Evolutionary conservation across 2,888 invertebrate genomes (phyloP).

Genomic region (Conus canariensis): DNA sequence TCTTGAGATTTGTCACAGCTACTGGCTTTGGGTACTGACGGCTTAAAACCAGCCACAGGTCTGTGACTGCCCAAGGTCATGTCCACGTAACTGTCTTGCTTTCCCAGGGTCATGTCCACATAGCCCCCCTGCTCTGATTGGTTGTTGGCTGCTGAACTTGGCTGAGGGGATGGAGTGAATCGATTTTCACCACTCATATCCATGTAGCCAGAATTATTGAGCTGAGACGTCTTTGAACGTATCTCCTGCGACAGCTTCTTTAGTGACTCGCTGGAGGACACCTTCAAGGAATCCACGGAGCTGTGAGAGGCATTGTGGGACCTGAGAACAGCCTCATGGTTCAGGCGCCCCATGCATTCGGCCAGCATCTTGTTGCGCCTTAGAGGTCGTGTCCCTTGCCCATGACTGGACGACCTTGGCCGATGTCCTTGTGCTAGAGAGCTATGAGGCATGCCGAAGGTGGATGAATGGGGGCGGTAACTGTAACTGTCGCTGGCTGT

Average conservation of each 20-base stretch:
- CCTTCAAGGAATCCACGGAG: constrained; percentile 63
- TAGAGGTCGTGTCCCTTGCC: constrained; percentile 62
- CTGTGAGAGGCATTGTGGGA: constrained; percentile 66
- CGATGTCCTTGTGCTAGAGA: constrained; percentile 55
- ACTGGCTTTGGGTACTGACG: constrained; percentile 11
- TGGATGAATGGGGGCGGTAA: constrained; percentile 68
- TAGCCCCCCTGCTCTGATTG: constrained; percentile 56
- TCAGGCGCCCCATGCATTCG: constrained; percentile 60
- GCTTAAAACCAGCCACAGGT: constrained; percentile 41
- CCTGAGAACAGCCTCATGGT: constrained; percentile 59
- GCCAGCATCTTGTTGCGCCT: constrained; percentile 57
- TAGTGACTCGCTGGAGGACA: constrained; percentile 69
- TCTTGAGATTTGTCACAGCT: constrained; percentile 43
- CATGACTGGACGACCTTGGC: constrained; percentile 73
- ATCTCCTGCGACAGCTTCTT: constrained; percentile 59
- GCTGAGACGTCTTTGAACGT: constrained; percentile 51
- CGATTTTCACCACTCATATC: constrained; percentile 64
- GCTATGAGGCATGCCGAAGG: constrained; percentile 62
- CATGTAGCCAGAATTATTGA: constrained; percentile 59
- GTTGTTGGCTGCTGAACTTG: constrained; percentile 23
- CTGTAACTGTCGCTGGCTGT: constrained; percentile 73
- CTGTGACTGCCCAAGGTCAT: constrained; percentile 61
- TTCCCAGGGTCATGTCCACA: constrained; percentile 51
- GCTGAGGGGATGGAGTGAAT: constrained; percentile 59
- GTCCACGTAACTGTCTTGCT: not conserved